Conservation (phyloP, 2,797 vertebrate species). For the Lutjanus campechanus region DNA sequence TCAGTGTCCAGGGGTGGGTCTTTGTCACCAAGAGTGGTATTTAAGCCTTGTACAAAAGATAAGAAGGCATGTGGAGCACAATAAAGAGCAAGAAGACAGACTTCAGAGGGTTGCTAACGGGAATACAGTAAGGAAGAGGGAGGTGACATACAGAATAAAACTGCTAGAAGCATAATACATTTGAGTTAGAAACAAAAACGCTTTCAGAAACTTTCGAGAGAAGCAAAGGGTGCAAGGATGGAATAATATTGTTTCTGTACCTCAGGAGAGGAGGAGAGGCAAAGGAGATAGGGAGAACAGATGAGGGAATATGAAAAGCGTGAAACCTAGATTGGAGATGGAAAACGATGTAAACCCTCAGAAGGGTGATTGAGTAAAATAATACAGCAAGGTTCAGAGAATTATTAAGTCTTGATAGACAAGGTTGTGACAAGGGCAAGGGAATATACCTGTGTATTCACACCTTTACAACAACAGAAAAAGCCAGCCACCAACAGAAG, state of each 20-base stretch:
- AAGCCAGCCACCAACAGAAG: background rate
- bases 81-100: constrained; percentile 20
- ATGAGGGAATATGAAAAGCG: background rate
- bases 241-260: constrained; percentile 14
- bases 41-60: constrained; percentile 66
- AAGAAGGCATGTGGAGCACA: constrained; percentile 41
- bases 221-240: background rate
- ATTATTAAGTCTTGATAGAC: background rate
- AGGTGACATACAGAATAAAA: background rate
- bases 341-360: background rate
- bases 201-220: background rate
- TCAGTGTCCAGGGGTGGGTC: constrained; percentile 66
- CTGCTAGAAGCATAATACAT: background rate
- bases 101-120: constrained; percentile 1
- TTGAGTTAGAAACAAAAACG: background rate
- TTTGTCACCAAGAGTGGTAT: constrained; percentile 79
- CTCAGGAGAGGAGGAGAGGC: background rate
- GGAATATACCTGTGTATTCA: background rate
- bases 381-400: background rate
- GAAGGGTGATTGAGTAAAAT: background rate
- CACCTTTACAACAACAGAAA: background rate
- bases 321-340: background rate
- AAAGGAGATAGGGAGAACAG: background rate
- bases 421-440: no score
- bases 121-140: background rate